Evolutionary conservation across 2,888 invertebrate genomes (phyloP).

Genomic region (Volucella zonaria): DNA sequence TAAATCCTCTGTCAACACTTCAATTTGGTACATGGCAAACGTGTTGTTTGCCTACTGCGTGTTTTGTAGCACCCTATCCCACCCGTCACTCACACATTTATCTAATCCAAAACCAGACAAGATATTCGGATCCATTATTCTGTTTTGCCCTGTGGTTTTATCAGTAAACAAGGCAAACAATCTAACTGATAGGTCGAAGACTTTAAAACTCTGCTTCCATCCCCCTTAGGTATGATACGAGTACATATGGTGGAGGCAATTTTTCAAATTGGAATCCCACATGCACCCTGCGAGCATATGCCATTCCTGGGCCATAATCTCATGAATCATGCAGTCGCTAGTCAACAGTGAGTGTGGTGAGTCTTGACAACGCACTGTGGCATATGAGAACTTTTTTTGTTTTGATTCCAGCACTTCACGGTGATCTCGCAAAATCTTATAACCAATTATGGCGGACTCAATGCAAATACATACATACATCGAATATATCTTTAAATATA

Average conservation of each 20-base stretch:
- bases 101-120: slow-evolving; percentile 14
- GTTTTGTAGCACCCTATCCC: background rate
- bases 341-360: background rate
- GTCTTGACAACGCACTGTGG: background rate
- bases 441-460: slow-evolving; percentile 43
- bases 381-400: slow-evolving; percentile 31
- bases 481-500: background rate
- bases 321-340: slow-evolving; percentile 29
- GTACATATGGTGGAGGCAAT: background rate
- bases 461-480: slow-evolving; percentile 10
- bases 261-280: slow-evolving; percentile 46
- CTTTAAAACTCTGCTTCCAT: background rate
- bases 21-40: slow-evolving; percentile 17
- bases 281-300: slow-evolving; percentile 31
- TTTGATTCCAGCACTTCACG: slow-evolving; percentile 12
- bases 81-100: background rate
- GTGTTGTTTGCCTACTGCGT: background rate
- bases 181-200: slow-evolving; percentile 21
- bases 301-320: slow-evolving; percentile 33
- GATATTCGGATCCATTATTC: slow-evolving; percentile 35
- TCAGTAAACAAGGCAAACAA: slow-evolving; percentile 26
- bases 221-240: no score
- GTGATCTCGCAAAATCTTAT: slow-evolving; percentile 39
- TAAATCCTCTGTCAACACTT: slow-evolving; percentile 57
- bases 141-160: slow-evolving; percentile 35